Conservation (phyloP, 2,888 invertebrate genomes). For the Hetaerina titia region DNA sequence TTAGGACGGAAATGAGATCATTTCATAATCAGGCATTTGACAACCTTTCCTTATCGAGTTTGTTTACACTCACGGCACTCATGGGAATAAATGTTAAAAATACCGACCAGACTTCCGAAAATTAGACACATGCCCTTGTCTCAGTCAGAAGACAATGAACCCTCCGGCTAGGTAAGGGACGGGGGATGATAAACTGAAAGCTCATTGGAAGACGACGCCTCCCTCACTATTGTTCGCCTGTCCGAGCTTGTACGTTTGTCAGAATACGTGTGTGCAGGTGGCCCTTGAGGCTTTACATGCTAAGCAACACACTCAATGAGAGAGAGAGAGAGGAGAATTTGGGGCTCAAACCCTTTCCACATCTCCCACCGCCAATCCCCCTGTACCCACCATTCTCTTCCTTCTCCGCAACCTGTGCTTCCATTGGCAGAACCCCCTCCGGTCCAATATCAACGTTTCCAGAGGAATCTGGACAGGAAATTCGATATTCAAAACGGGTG, state of each 20-base stretch:
- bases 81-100: background rate
- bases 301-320: slow-evolving; percentile 24
- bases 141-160: background rate
- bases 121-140: background rate
- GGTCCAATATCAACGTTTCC: slow-evolving; percentile 29
- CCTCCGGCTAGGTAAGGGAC: background rate
- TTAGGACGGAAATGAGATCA: background rate
- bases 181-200: background rate
- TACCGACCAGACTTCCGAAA: background rate
- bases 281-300: slow-evolving; percentile 36
- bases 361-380: background rate
- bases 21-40: background rate
- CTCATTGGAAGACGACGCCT: background rate
- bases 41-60: background rate
- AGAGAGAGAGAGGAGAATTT: background rate
- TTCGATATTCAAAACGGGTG: slow-evolving; percentile 64
- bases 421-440: slow-evolving; percentile 14
- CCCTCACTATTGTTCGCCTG: background rate
- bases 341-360: background rate
- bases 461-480: slow-evolving; percentile 63
- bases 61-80: background rate
- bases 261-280: background rate
- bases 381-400: background rate
- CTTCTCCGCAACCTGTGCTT: background rate
- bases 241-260: background rate